Conservation (phyloP, 2,888 invertebrate genomes). For the Heliconius aoede region DNA sequence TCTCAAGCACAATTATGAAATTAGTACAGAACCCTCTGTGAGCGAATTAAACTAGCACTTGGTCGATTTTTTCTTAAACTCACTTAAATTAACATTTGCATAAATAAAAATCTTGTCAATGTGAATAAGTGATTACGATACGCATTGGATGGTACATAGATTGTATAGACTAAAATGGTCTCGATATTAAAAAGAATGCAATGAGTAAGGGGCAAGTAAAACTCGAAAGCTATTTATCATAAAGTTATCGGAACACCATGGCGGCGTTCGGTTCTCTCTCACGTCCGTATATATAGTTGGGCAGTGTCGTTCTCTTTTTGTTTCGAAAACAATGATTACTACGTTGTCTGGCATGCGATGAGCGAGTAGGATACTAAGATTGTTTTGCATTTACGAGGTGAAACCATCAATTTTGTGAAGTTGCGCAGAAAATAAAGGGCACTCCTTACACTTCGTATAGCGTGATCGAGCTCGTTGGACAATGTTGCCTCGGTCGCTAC, state of each 20-base stretch:
- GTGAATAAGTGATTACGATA: slow-evolving; percentile 49
- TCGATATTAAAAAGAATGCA: slow-evolving; percentile 50
- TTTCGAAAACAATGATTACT: slow-evolving; percentile 79
- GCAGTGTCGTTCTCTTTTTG: slow-evolving; percentile 71
- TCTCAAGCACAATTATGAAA: no score
- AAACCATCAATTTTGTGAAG: slow-evolving; percentile 76
- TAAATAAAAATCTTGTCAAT: neutral
- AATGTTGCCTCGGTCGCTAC: slow-evolving; percentile 15
- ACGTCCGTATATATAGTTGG: slow-evolving; percentile 70
- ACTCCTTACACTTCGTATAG: slow-evolving; percentile 31
- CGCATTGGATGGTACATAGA: slow-evolving; percentile 46
- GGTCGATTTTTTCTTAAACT: no score
- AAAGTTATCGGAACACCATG: slow-evolving; percentile 77
- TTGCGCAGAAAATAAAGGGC: slow-evolving; percentile 41
- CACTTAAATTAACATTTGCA: no score
- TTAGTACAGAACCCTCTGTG: no score
- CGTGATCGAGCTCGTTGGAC: slow-evolving; percentile 27
- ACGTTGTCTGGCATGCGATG: slow-evolving; percentile 70
- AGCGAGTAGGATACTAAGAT: slow-evolving; percentile 76
- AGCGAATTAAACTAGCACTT: no score
- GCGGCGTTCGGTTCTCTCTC: slow-evolving; percentile 72
- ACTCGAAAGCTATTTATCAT: slow-evolving; percentile 80
- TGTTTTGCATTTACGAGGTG: slow-evolving; percentile 78
- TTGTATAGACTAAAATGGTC: slow-evolving; percentile 44
- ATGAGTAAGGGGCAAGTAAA: slow-evolving; percentile 68